Conservation (phyloP, 2,888 invertebrate species). For the Eurois occulta region DNA sequence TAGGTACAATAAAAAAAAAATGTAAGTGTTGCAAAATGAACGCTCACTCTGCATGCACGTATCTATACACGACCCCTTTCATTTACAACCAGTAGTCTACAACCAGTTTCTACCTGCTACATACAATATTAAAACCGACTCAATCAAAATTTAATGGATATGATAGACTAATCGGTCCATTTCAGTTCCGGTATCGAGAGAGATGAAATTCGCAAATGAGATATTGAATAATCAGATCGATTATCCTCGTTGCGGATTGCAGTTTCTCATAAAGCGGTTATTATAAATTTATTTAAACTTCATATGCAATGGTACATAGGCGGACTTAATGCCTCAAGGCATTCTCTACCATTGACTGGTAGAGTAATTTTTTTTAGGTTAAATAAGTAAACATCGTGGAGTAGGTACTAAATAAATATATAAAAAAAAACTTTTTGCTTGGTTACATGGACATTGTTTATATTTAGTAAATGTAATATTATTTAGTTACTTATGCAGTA, state of each 20-base stretch:
- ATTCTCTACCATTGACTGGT: too few relatives aligned
- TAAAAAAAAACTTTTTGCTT: too few relatives aligned
- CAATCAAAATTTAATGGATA: conserved; percentile 54
- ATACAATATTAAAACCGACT: conserved; percentile 31
- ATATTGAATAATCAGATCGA: conserved; percentile 39
- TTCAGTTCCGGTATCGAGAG: conserved; percentile 45
- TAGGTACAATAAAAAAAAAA: too few relatives aligned
- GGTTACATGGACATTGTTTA: too few relatives aligned
- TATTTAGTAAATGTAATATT: neutral
- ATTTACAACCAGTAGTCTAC: conserved; percentile 22
- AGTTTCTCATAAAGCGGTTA: neutral
- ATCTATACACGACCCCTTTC: conserved; percentile 46
- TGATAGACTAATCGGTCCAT: conserved; percentile 30
- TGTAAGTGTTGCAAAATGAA: conserved; percentile 59
- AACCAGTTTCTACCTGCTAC: conserved; percentile 39
- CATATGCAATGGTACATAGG: too few relatives aligned
- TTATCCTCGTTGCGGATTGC: conserved; percentile 5
- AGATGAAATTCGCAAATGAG: conserved; percentile 35
- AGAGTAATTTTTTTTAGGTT: too few relatives aligned
- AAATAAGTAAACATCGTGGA: too few relatives aligned
- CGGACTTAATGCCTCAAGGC: too few relatives aligned
- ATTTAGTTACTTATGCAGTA: neutral
- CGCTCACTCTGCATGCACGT: conserved; percentile 38
- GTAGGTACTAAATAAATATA: too few relatives aligned
- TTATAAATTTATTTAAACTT: too few relatives aligned